phyloP scores from a whole-genome alignment of 1,140 invertebrate species.

The Drusus annulatus region DNA sequence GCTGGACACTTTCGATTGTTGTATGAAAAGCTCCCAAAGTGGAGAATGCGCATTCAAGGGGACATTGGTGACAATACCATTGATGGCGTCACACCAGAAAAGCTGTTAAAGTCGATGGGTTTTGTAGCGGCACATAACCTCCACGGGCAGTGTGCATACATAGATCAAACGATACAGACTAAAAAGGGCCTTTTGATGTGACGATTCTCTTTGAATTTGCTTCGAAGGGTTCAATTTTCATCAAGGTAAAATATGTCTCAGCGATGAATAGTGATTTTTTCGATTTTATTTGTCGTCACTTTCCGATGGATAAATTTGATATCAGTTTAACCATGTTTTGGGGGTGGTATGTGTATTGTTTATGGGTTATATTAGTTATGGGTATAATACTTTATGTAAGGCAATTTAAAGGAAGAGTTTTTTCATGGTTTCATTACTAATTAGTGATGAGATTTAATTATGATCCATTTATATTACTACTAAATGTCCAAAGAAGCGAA shows the following conservation, averaged over 20 bases:
- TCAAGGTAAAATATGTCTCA: constrained; percentile 23
- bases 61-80: constrained; percentile 31
- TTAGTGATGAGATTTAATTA: no score
- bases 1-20: constrained; percentile 32
- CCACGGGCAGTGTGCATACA: not conserved
- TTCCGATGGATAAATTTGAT: not conserved
- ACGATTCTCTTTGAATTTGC: constrained; percentile 30
- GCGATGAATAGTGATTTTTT: not conserved
- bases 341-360: not conserved
- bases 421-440: no score
- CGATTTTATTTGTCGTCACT: not conserved
- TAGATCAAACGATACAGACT: constrained; percentile 16
- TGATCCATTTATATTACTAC: no score
- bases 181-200: constrained; percentile 23
- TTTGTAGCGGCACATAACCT: constrained; percentile 2
- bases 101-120: constrained; percentile 31
- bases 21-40: constrained; percentile 17
- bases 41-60: constrained; percentile 33
- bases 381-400: no score
- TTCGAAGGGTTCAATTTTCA: constrained; percentile 27
- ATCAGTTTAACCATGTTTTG: not conserved
- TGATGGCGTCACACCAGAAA: constrained; percentile 26
- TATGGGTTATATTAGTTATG: no score
- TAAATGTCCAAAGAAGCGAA: no score
- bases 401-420: no score